Percentiles rank a stretch among this genome's conserved stretches.
phyloP scores from a whole-genome alignment of 2,797 vertebrate species.

The Columba guinea region DNA sequence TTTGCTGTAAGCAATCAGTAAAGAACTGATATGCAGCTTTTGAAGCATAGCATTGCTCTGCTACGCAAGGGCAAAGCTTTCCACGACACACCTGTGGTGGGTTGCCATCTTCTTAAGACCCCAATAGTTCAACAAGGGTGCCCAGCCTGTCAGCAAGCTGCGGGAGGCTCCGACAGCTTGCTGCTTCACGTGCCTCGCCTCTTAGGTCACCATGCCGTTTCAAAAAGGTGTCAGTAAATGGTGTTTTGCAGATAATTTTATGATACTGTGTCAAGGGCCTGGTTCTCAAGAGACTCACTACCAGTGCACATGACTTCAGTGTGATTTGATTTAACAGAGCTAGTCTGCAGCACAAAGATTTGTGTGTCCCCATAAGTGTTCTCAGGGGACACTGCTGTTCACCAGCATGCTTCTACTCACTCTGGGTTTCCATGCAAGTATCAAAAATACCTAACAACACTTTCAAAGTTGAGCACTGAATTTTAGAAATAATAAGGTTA shows the following conservation, averaged over 20 bases:
- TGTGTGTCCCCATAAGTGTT: background rate
- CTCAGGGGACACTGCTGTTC: background rate
- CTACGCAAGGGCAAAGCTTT: background rate
- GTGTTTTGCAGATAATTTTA: background rate
- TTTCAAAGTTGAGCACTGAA: background rate
- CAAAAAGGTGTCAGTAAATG: background rate
- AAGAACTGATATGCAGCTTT: background rate
- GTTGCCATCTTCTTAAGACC: background rate
- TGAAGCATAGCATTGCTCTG: background rate
- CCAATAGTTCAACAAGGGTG: background rate
- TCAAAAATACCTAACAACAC: background rate
- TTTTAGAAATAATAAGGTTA: background rate
- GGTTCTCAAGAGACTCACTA: background rate
- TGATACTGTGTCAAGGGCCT: background rate
- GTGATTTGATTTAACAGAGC: background rate
- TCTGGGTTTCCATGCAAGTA: background rate
- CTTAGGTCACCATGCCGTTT: background rate
- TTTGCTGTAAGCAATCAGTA: background rate
- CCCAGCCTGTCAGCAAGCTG: too few relatives aligned
- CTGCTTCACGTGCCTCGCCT: background rate
- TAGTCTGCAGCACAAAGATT: background rate
- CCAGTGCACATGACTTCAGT: background rate
- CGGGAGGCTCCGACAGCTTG: background rate
- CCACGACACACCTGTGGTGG: rapidly evolving
- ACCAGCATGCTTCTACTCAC: background rate